Conservation (phyloP, 2,113 vertebrate genomes). For the Crotalus viridis region DNA sequence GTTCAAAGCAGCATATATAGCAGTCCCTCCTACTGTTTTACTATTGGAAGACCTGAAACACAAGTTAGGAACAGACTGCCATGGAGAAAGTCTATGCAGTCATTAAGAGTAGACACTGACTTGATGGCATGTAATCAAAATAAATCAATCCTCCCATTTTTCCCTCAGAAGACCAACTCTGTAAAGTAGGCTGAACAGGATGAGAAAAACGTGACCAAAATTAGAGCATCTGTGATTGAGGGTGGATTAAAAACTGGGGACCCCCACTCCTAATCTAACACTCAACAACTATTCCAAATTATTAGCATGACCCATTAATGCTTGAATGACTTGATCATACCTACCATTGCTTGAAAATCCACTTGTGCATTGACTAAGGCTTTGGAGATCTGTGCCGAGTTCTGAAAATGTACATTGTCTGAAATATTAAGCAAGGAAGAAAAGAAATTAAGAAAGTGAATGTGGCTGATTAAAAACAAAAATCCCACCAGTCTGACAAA, state of each 20-base stretch:
- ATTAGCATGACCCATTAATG: constrained; percentile 14
- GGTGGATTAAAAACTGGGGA: neutral
- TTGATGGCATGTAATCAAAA: neutral
- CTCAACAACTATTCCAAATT: neutral
- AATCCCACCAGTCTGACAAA: constrained; percentile 57
- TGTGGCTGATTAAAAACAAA: constrained; percentile 52
- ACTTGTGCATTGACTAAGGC: constrained; percentile 91
- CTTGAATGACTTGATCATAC: constrained; percentile 43
- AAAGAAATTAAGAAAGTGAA: constrained; percentile 32
- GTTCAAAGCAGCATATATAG: neutral
- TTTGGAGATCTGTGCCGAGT: constrained; percentile 96
- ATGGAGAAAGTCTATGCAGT: neutral
- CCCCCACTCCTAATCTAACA: neutral
- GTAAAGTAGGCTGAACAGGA: neutral
- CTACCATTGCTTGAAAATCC: constrained; percentile 97
- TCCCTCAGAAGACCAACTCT: neutral
- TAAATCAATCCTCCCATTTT: neutral
- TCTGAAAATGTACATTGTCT: constrained; percentile 99
- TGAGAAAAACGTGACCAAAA: neutral
- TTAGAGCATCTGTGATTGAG: neutral
- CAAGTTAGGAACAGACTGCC: neutral
- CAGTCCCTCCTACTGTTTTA: neutral
- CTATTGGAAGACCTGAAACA: neutral
- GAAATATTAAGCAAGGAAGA: constrained; percentile 59
- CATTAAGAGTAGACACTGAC: neutral